phyloP scores from a whole-genome alignment of 2,888 invertebrate species.

The Pterostichus niger region DNA sequence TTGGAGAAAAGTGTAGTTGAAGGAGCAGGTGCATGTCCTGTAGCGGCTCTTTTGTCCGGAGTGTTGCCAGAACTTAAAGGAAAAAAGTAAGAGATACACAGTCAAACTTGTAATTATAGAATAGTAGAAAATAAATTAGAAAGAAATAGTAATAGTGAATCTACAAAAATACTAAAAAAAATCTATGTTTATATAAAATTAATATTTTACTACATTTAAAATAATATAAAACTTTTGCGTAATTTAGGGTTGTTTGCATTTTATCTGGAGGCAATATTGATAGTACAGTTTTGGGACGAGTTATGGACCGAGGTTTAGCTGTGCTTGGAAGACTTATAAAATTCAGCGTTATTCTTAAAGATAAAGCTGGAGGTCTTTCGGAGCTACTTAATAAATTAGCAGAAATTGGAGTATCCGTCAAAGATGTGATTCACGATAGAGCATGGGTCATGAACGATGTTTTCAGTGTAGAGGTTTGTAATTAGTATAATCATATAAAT shows the following conservation, averaged over 20 bases:
- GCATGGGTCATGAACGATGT: conserved; percentile 96
- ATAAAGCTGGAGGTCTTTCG: conserved; percentile 92
- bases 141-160: too few species aligned
- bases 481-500: background rate
- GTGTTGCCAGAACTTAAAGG: conserved; percentile 83
- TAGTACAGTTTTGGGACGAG: conserved; percentile 92
- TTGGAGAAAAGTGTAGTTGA: conserved; percentile 86
- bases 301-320: conserved; percentile 92
- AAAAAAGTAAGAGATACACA: conserved; percentile 80
- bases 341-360: conserved; percentile 89
- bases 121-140: too few species aligned
- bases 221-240: too few species aligned
- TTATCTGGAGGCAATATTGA: conserved; percentile 95
- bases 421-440: conserved; percentile 97
- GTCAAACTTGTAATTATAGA: conserved; percentile 68
- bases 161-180: too few species aligned
- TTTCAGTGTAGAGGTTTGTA: conserved; percentile 84
- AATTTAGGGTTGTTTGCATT: conserved; percentile 85
- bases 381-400: conserved; percentile 89
- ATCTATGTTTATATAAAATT: conserved; percentile 6
- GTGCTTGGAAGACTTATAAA: conserved; percentile 89
- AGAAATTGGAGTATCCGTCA: conserved; percentile 91
- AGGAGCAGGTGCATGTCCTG: conserved; percentile 85
- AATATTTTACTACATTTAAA: background rate
- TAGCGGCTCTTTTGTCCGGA: conserved; percentile 84